Conservation (phyloP, 2,888 invertebrate species). For the Theristus sp. region DNA sequence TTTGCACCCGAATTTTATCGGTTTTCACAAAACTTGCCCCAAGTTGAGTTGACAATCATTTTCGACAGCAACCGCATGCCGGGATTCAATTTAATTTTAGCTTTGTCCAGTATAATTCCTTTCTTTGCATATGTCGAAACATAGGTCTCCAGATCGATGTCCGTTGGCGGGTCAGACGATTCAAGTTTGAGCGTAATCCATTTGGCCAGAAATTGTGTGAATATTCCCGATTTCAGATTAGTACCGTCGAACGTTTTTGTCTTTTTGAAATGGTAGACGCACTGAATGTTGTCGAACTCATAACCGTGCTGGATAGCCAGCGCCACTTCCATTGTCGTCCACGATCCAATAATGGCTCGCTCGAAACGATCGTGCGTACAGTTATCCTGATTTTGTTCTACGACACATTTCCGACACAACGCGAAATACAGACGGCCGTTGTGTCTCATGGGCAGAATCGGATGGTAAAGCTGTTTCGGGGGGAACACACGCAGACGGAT, state of each 20-base stretch:
- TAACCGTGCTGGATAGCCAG: background rate
- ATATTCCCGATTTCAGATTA: background rate
- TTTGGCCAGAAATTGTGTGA: background rate
- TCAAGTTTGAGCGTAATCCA: background rate
- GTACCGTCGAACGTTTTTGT: background rate
- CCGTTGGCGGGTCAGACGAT: background rate
- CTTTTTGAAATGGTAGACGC: background rate
- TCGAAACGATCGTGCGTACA: background rate
- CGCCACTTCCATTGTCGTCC: background rate
- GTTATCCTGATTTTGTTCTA: background rate
- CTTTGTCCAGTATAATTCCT: too few species aligned
- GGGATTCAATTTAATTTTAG: too few species aligned
- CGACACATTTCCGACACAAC: background rate
- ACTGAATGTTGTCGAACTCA: background rate
- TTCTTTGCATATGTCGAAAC: background rate
- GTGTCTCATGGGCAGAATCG: background rate
- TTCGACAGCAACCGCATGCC: background rate
- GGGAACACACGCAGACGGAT: background rate
- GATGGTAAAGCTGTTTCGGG: background rate
- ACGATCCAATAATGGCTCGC: background rate
- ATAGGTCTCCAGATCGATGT: background rate
- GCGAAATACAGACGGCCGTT: background rate
- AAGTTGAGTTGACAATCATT: background rate
- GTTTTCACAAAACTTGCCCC: background rate
- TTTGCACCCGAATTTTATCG: background rate